Evolutionary conservation across 2,888 invertebrate species (phyloP).

Genomic region (Pollenia labialis): DNA sequence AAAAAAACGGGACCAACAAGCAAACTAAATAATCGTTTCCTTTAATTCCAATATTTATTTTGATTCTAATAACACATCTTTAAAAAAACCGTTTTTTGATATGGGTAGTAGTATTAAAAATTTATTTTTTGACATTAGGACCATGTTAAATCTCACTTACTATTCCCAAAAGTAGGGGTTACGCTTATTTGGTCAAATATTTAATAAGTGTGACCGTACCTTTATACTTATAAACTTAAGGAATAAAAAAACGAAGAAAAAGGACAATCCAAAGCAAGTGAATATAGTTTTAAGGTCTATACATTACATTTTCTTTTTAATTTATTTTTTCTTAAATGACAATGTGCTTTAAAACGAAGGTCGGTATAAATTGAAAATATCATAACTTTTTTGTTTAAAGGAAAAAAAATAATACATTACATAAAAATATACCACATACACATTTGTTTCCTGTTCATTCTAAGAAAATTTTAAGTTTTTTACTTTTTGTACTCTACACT

Average conservation of each 20-base stretch:
- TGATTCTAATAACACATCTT: no score
- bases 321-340: constrained; percentile 19
- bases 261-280: constrained; percentile 35
- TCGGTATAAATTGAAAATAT: constrained; percentile 34
- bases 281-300: constrained; percentile 50
- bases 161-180: no score
- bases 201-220: no score
- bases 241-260: not conserved
- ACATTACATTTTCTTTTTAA: constrained; percentile 14
- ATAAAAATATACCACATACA: constrained; percentile 40
- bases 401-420: constrained; percentile 27
- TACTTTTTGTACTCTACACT: not conserved
- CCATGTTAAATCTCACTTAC: no score
- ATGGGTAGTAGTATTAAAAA: no score
- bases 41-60: no score
- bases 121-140: no score
- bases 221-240: not conserved
- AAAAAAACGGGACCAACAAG: no score
- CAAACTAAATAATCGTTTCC: no score
- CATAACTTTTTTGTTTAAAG: not conserved
- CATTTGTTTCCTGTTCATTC: constrained; percentile 57
- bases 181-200: no score
- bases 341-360: constrained; percentile 41
- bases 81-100: no score
- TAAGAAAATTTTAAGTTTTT: constrained; percentile 41